phyloP scores from a whole-genome alignment of 2,888 invertebrate genomes.

The Leistus spinibarbis region DNA sequence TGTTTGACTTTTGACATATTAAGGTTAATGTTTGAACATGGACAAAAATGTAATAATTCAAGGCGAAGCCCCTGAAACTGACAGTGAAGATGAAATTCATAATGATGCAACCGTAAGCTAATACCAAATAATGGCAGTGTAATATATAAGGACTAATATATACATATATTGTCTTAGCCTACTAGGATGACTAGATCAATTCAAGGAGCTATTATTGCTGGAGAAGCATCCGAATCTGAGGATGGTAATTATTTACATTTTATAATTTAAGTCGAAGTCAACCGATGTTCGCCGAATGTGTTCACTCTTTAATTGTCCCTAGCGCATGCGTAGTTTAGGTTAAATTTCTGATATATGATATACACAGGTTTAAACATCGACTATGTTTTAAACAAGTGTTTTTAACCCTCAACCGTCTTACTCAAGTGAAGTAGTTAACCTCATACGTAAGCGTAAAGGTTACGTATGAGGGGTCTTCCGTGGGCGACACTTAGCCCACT shows the following conservation, averaged over 20 bases:
- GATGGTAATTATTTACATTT: slow-evolving; percentile 46
- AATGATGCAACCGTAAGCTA: slow-evolving; percentile 33
- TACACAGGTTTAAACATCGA: too few species aligned
- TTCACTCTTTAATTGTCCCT: background rate
- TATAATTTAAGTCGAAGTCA: background rate
- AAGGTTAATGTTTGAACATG: slow-evolving; percentile 41
- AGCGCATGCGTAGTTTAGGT: background rate
- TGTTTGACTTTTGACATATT: background rate
- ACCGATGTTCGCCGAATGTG: background rate
- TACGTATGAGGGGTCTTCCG: too few species aligned
- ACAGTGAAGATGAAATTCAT: slow-evolving; percentile 49
- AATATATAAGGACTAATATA: background rate
- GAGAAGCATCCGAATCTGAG: slow-evolving; percentile 56
- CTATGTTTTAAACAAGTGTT: too few species aligned
- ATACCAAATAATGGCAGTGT: background rate
- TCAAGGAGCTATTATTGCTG: slow-evolving; percentile 53
- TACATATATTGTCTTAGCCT: slow-evolving; percentile 17
- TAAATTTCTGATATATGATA: too few species aligned
- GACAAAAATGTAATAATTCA: slow-evolving; percentile 49
- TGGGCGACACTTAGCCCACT: too few species aligned
- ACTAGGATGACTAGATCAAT: slow-evolving; percentile 42
- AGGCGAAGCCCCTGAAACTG: slow-evolving; percentile 57
- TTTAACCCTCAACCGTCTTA: too few species aligned
- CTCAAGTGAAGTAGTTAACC: too few species aligned
- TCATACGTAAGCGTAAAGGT: too few species aligned